phyloP scores from a whole-genome alignment of 2,113 vertebrate genomes.

The Microtus montanus region DNA sequence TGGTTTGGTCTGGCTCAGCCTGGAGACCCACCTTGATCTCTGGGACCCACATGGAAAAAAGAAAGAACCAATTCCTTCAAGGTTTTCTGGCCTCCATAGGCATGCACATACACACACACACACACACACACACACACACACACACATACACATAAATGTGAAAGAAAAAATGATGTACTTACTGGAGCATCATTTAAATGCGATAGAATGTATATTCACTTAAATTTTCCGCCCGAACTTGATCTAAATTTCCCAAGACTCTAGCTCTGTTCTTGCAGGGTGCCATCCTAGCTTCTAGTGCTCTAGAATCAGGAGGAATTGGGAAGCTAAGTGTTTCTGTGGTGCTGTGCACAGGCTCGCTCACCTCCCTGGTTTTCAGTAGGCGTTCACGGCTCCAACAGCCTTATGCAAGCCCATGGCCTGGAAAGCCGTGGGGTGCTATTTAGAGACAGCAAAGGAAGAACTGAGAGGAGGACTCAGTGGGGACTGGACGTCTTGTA shows the following conservation, averaged over 20 bases:
- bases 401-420: neutral
- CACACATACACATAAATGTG: neutral
- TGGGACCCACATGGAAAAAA: neutral
- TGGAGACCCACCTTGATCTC: neutral
- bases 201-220: neutral
- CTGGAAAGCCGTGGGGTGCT: neutral
- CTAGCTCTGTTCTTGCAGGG: neutral
- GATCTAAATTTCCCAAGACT: conserved; percentile 13
- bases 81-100: neutral
- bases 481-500: neutral
- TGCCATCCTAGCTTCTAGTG: neutral
- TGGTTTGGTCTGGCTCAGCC: neutral
- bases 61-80: neutral
- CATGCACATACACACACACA: neutral
- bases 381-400: neutral
- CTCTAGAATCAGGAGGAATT: neutral
- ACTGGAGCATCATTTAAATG: neutral
- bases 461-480: neutral
- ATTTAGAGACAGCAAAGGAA: neutral
- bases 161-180: neutral
- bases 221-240: neutral
- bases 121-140: neutral
- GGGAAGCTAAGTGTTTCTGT: neutral
- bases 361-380: neutral
- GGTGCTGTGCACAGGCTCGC: neutral